Conservation (phyloP, 2,888 invertebrate genomes). For the Melieria picta region DNA sequence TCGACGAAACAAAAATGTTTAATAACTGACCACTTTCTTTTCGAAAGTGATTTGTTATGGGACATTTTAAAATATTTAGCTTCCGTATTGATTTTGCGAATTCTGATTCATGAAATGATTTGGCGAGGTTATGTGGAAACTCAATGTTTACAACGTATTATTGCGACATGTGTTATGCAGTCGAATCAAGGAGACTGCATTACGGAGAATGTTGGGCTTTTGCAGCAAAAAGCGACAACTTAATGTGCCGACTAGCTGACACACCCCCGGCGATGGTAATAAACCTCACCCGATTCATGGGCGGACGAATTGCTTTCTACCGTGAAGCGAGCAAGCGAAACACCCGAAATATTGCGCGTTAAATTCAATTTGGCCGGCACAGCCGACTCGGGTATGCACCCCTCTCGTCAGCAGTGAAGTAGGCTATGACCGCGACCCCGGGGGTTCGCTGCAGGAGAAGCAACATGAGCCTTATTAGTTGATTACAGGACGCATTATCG, state of each 20-base stretch:
- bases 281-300: neutral
- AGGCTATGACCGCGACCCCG: slow-evolving; percentile 16
- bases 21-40: too few species aligned
- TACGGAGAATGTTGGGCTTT: too few species aligned
- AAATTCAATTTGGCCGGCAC: slow-evolving; percentile 57
- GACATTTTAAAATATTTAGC: too few species aligned
- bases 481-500: slow-evolving; percentile 68
- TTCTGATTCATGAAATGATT: too few species aligned
- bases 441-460: slow-evolving; percentile 19
- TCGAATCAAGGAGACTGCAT: slow-evolving; percentile 38
- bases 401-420: slow-evolving; percentile 39
- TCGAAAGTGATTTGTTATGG: too few species aligned
- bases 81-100: too few species aligned
- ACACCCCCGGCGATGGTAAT: slow-evolving; percentile 12
- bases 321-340: slow-evolving; percentile 9
- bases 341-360: slow-evolving; percentile 59
- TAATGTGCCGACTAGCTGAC: slow-evolving; percentile 36
- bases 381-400: slow-evolving; percentile 33
- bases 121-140: too few species aligned
- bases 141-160: slow-evolving; percentile 39
- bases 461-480: slow-evolving; percentile 66
- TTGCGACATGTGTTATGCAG: slow-evolving; percentile 56
- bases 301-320: neutral
- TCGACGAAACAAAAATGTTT: too few species aligned
- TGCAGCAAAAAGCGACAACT: slow-evolving; percentile 38